Conservation (phyloP, 2,888 invertebrate species). For the Tridacna crocea region DNA sequence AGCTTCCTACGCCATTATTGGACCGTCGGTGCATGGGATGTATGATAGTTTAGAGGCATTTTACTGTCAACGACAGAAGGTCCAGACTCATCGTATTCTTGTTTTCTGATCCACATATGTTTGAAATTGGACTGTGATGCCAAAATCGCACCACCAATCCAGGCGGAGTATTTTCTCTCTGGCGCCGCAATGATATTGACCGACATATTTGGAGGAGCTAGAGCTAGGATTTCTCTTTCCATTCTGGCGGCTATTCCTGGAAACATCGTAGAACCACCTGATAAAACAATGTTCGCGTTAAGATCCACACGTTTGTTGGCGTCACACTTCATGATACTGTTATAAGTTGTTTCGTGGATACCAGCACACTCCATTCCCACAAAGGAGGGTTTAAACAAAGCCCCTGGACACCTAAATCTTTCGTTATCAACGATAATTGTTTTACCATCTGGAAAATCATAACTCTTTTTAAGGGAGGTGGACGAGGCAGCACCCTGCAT, state of each 20-base stretch:
- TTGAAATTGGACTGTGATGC: neutral
- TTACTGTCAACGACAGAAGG: neutral
- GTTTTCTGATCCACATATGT: neutral
- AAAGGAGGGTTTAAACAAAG: slow-evolving; percentile 80
- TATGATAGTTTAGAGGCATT: too few species aligned
- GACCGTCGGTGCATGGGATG: too few species aligned
- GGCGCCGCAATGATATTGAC: slow-evolving; percentile 57
- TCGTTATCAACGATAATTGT: slow-evolving; percentile 81
- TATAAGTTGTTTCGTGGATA: neutral
- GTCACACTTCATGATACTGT: neutral
- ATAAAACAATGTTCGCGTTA: slow-evolving; percentile 84
- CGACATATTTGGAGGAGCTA: slow-evolving; percentile 57
- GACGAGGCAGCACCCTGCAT: slow-evolving; percentile 18
- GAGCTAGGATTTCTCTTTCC: slow-evolving; percentile 43
- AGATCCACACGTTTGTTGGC: neutral
- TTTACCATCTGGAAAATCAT: slow-evolving; percentile 60
- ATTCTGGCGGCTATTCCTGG: slow-evolving; percentile 87
- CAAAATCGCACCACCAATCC: neutral
- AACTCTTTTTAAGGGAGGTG: slow-evolving; percentile 90
- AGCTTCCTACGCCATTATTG: too few species aligned
- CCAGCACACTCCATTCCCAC: slow-evolving; percentile 79
- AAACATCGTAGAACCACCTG: slow-evolving; percentile 94
- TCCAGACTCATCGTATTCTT: slow-evolving; percentile 2
- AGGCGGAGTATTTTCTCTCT: slow-evolving; percentile 4
- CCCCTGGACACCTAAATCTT: slow-evolving; percentile 78